These are phyloP conservation scores for Sminthurinus aureus DNA, from an alignment of 2,888 invertebrate genomes.

Conservation along the genomic window DNA sequence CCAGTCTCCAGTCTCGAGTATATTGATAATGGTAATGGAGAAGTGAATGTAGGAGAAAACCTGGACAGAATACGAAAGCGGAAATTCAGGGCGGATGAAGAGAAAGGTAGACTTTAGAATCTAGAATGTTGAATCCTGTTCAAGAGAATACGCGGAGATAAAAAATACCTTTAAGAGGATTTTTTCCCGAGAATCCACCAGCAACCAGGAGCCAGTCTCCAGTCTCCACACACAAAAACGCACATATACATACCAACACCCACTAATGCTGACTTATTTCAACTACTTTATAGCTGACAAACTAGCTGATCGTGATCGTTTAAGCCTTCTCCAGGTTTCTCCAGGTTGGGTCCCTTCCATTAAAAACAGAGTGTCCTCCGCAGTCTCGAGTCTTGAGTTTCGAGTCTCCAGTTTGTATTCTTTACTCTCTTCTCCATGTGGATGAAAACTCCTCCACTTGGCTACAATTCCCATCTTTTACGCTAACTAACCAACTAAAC, in stretches of 20 bases:
- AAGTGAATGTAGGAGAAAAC: no score
- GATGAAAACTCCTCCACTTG: not conserved
- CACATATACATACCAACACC: not conserved
- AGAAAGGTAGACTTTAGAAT: not conserved
- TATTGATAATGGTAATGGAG: no score
- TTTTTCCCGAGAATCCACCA: not conserved
- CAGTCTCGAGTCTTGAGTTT: not conserved
- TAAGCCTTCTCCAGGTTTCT: not conserved
- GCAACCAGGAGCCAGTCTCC: no score
- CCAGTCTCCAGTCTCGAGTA: not conserved
- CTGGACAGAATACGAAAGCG: no score
- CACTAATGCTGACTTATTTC: conserved; percentile 16
- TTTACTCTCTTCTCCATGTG: not conserved
- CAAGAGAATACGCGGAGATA: not conserved
- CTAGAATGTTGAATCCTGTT: no score
- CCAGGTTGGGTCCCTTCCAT: not conserved
- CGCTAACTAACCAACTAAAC: no score
- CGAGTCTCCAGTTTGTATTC: not conserved
- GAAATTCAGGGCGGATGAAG: not conserved
- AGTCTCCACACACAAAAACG: no score
- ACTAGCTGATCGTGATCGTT: conserved; percentile 14
- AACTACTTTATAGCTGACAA: conserved; percentile 18
- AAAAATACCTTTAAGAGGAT: not conserved
- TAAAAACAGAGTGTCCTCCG: not conserved
- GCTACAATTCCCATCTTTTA: not conserved